Evolutionary conservation across 2,888 invertebrate species (phyloP).

Genomic region (Clistopyga incitator): DNA sequence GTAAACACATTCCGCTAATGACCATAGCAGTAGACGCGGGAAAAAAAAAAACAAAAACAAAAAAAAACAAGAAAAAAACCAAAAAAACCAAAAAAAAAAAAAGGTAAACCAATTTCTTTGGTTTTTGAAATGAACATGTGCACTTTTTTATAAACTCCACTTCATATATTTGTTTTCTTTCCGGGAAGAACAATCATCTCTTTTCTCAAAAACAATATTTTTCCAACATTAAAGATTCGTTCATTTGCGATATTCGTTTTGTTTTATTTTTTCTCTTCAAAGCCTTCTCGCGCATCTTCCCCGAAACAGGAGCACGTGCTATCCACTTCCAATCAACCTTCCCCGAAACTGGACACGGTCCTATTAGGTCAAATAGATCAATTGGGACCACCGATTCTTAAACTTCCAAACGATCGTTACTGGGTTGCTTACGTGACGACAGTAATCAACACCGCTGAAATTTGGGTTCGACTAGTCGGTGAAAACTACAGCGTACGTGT

Average conservation of each 20-base stretch:
- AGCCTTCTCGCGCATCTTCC: constrained; percentile 36
- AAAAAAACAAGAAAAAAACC: no score
- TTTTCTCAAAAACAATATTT: no score
- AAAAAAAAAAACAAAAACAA: no score
- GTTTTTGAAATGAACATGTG: not conserved
- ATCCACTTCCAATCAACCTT: constrained; percentile 58
- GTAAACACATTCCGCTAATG: no score
- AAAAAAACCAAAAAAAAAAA: no score
- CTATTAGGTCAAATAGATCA: constrained; percentile 70
- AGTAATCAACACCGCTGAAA: constrained; percentile 87
- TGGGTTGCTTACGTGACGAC: constrained; percentile 88
- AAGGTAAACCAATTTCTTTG: not conserved
- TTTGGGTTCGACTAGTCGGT: constrained; percentile 89
- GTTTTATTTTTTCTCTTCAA: not conserved
- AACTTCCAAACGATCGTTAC: constrained; percentile 82
- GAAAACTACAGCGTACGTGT: constrained; percentile 87
- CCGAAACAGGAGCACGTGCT: constrained; percentile 66
- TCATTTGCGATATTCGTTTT: not conserved
- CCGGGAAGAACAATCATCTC: no score
- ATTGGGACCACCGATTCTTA: constrained; percentile 70
- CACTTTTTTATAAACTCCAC: no score
- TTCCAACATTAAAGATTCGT: no score
- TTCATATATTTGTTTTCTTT: no score
- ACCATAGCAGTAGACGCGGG: no score
- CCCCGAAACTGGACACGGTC: constrained; percentile 64